phyloP scores from a whole-genome alignment of 2,888 invertebrate genomes.

The Antheraea yamamai region DNA sequence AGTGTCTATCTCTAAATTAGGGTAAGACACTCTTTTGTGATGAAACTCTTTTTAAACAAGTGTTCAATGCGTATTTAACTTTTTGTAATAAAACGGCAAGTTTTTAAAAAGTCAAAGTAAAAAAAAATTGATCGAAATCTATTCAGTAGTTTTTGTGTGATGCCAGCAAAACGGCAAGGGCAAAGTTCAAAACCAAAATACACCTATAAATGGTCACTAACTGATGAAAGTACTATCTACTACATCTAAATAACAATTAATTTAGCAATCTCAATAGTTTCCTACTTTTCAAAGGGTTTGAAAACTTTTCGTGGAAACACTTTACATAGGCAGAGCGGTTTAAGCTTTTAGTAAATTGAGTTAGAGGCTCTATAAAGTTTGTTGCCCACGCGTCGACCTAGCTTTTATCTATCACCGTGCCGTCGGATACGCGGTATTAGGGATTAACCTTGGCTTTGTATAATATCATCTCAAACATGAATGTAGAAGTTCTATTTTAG shows the following conservation, averaged over 20 bases:
- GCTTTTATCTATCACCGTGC: constrained; percentile 30
- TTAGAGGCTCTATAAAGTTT: constrained; percentile 33
- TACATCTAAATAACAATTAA: neutral
- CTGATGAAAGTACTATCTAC: neutral
- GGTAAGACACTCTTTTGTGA: too few relatives aligned
- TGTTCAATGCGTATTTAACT: too few relatives aligned
- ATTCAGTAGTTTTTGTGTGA: too few relatives aligned
- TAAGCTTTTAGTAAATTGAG: constrained; percentile 40
- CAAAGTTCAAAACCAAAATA: too few relatives aligned
- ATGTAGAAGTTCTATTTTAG: neutral
- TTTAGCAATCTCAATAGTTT: constrained; percentile 11
- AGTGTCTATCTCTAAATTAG: too few relatives aligned
- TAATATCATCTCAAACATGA: constrained; percentile 16
- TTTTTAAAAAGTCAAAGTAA: too few relatives aligned
- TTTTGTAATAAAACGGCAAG: too few relatives aligned
- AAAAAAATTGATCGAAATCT: too few relatives aligned
- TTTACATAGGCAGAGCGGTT: constrained; percentile 21
- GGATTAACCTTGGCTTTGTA: constrained; percentile 30
- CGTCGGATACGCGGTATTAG: constrained; percentile 19
- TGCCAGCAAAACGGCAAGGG: too few relatives aligned
- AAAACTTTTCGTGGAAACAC: constrained; percentile 6
- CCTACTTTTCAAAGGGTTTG: constrained; percentile 7
- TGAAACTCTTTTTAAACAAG: too few relatives aligned
- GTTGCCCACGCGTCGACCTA: constrained; percentile 27
- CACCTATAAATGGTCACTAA: too few relatives aligned